Evolutionary conservation across 2,113 vertebrate species (phyloP).

Genomic region (Bos indicus): DNA sequence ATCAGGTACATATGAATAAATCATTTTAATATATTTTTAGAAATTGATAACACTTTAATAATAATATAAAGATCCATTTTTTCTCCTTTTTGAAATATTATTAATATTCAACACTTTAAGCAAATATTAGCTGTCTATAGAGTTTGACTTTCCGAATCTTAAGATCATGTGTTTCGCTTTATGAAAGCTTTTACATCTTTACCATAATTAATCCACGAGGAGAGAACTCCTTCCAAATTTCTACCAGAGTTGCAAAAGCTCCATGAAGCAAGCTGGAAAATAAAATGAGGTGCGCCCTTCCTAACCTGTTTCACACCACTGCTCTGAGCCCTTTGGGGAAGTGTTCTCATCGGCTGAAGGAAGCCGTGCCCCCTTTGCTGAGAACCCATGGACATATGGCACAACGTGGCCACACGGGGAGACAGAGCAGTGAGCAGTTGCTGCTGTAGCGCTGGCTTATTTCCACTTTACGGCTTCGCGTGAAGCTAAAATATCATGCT

Average conservation of each 20-base stretch:
- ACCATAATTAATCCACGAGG: too few relatives aligned
- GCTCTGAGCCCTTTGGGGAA: conserved; percentile 19
- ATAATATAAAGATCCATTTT: neutral
- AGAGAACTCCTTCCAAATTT: neutral
- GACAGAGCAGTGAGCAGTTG: conserved; percentile 83
- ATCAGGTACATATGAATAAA: neutral
- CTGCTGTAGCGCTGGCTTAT: conserved; percentile 80
- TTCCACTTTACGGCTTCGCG: conserved; percentile 87
- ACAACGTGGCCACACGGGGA: conserved; percentile 72
- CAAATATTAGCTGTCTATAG: neutral
- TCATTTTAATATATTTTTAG: neutral
- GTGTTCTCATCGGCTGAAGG: conserved; percentile 41
- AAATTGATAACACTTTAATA: neutral
- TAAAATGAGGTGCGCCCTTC: neutral
- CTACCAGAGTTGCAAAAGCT: too few relatives aligned
- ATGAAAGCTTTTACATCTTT: neutral
- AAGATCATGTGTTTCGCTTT: neutral
- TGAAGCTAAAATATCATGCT: conserved; percentile 83
- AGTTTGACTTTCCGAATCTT: neutral
- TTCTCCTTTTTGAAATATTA: neutral
- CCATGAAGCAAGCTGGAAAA: neutral
- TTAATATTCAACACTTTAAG: neutral
- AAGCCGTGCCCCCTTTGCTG: conserved; percentile 50
- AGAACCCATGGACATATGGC: conserved; percentile 78
- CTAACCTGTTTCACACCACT: neutral